Base-by-base conservation (phyloP, 2,797 vertebrate genomes). In the Anisognathus igniventris region DNA sequence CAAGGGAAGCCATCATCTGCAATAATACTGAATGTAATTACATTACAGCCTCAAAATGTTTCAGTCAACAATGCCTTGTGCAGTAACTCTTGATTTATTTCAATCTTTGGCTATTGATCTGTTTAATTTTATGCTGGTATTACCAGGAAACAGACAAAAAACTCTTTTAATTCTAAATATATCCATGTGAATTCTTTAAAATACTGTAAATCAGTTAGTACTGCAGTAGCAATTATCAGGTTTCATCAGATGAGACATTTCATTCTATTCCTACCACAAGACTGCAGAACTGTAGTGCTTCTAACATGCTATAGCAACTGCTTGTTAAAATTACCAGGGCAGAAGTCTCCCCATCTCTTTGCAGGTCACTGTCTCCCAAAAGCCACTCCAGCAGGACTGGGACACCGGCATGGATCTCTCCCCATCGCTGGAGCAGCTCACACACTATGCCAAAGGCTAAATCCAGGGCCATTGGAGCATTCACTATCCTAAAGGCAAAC, bases 391-490 rank as follows among this genome's bases (percentile, higher is more conserved):
- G 97, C 74, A 99, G 96, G 67, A 98, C 47, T 1, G 95, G 94
- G 68, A 98, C 73, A 10, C 98, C 98, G 0, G 97, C 73, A 6
- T 20, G 84, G 28, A 97, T 90, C 93, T 98, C 96, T 14, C 96
- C 96, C 99, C 99, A 99, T 42, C 39, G 82, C 96, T 95, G 97
- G 7, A 99, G 98, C 88, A 98, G 97, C 91, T 96, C 97, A 96
- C 99, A 99, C 92, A 99, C 91, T 25, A 98, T 96, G 42, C 89
- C 96, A 84, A 99, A 92, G 1, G 98, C 98, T 39, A 98, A 93
- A 66, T 98, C 98, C 97, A 99, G 95, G 23, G 99, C 99, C 60
- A 98, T 96, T 0, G 98, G 97, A 74, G 99, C 98, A 90, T 98
- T 99, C 81, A 99, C 97, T 2, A 98, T 91, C 93, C 96, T 97